phyloP scores from a whole-genome alignment of 2,797 vertebrate genomes.

The Chloroceryle amazona region DNA sequence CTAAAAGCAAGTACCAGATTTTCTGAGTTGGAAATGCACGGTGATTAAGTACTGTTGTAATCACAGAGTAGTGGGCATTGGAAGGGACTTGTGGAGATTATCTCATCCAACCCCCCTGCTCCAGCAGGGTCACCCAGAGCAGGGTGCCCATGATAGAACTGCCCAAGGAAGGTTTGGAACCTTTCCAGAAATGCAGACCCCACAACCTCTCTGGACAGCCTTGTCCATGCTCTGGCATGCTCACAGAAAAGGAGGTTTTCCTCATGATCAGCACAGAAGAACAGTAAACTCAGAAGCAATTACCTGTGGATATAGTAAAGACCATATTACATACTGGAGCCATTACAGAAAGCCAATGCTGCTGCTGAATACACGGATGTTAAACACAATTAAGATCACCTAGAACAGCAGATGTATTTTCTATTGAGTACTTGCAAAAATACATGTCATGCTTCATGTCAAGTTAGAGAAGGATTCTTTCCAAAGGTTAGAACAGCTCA shows the following conservation, averaged over 20 bases:
- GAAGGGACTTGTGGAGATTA: not conserved
- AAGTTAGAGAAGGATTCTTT: not conserved
- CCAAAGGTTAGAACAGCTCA: not conserved
- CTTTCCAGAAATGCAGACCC: not conserved
- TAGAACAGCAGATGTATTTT: not conserved
- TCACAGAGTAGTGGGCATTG: not conserved
- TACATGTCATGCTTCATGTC: not conserved
- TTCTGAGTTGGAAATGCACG: not conserved
- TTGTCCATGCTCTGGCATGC: not conserved
- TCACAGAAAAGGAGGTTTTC: not conserved
- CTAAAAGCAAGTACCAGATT: not conserved
- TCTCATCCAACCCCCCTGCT: not conserved
- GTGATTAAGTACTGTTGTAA: not conserved
- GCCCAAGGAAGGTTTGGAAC: not conserved
- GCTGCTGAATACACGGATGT: not conserved
- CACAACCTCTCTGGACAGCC: not conserved
- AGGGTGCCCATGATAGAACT: not conserved
- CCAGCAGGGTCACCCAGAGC: not conserved
- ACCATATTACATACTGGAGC: not conserved
- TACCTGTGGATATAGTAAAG: not conserved
- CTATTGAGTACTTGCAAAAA: not conserved
- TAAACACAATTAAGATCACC: not conserved
- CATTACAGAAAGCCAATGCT: not conserved
- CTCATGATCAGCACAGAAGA: not conserved
- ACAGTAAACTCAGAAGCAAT: not conserved